Base-by-base conservation (phyloP, 1,140 invertebrate species). In the Drosophila pandora region DNA sequence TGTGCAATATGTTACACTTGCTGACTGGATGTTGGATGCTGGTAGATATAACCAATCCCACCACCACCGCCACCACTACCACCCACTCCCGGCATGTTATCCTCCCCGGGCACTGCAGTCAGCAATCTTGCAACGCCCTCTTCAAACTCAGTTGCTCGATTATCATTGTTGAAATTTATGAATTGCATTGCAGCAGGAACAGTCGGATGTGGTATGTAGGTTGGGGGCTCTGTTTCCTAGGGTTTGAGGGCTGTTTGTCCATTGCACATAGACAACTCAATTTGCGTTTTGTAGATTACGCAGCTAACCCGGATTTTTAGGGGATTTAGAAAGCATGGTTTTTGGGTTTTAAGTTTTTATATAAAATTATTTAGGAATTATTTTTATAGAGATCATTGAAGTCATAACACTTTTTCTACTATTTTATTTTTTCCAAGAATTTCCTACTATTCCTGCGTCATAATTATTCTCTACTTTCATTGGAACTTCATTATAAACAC, bases 121-220 rank as follows among this genome's bases (percentile, higher is more conserved):
- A 59, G 53, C 72, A 69, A 76, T 76, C 73, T 69, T 76, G 69
- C 69, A 74, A 64, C 74, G 64, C 45, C 63, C 59, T 73, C 49
- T 69, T 61, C 57, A 64, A 78, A 76, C 74, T 76, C 60, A 50
- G 52, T 79, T 52, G 52, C 73, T 65, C 84, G 83, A 82, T 88
- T 79, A 83, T 82, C 76, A 79, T 74, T 83, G 79, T 82, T 69
- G 48, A 77, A 88, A 88, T 88, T 83, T 88, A 88, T 88, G 84
- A 74, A 79, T 88, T 71, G 76, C 60, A 55, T 48, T 59, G 56
- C 60, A 17, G 60, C 50, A 56, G 55, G 9, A 68, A 32, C 50
- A 30, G 12, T 10, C 28, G 21, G 1, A 32, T 43, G 37, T 52
- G 37, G 25, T 22, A 13, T 28, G 25, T 28, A 28, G 25, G 25